These are phyloP conservation scores for Cepaea hortensis DNA, from an alignment of 2,888 invertebrate genomes.

Conservation along the genomic window DNA sequence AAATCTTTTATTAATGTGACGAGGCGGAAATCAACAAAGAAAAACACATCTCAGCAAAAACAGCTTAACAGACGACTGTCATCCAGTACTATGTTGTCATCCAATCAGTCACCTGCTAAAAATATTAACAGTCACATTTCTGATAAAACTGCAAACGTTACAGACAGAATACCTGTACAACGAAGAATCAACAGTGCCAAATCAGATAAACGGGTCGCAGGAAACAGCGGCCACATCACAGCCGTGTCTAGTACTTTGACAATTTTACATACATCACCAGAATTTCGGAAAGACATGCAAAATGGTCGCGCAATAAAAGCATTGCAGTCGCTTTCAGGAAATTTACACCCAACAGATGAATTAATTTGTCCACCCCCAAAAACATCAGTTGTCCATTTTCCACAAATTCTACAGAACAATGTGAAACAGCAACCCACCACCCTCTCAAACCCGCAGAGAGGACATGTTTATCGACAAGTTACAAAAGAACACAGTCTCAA, in stretches of 20 bases:
- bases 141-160: background rate
- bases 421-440: background rate
- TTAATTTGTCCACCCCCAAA: slow-evolving; percentile 53
- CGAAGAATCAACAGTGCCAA: slow-evolving; percentile 22
- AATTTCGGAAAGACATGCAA: background rate
- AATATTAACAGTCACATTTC: background rate
- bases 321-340: slow-evolving; percentile 32
- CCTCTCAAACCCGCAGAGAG: background rate
- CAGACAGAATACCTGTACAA: background rate
- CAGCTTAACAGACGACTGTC: background rate
- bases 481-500: background rate
- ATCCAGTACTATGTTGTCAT: no score
- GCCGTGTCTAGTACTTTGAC: slow-evolving; percentile 20
- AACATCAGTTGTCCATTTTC: slow-evolving; percentile 36
- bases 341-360: slow-evolving; percentile 50
- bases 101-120: no score
- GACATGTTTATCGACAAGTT: background rate
- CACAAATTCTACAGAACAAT: slow-evolving; percentile 24
- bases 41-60: background rate
- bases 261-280: slow-evolving; percentile 7
- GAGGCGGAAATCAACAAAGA: background rate
- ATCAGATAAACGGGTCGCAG: background rate
- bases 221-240: background rate
- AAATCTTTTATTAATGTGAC: background rate
- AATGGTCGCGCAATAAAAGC: slow-evolving; percentile 10